These are phyloP conservation scores for Lophura nycthemera DNA, from an alignment of 2,113 vertebrate genomes.

Conservation along the genomic window DNA sequence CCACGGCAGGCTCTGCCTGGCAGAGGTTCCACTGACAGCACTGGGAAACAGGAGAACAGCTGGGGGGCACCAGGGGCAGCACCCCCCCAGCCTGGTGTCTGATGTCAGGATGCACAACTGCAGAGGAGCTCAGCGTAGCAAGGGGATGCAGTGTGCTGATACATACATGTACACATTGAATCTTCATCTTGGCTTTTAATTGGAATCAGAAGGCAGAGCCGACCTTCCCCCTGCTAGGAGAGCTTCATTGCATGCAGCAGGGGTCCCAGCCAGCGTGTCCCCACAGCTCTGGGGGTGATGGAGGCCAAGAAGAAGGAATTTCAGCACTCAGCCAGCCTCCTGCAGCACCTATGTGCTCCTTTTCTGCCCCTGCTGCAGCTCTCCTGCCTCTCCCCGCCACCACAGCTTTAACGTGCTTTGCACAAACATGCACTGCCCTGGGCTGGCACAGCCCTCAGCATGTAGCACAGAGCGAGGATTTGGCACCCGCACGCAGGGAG, in stretches of 20 bases:
- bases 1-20: conserved; percentile 35
- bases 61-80: accelerated
- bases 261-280: not conserved
- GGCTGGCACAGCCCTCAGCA: not conserved
- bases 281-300: not conserved
- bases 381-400: not conserved
- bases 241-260: accelerated
- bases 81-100: accelerated
- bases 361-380: not conserved
- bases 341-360: not conserved
- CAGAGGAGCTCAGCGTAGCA: not conserved
- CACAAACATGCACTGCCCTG: not conserved
- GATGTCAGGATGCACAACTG: not conserved
- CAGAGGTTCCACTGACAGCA: conserved; percentile 65
- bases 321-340: not conserved
- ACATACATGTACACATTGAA: not conserved
- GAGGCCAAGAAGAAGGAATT: not conserved
- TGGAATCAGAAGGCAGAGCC: not conserved
- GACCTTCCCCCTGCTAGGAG: not conserved
- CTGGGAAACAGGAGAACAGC: not conserved
- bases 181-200: not conserved
- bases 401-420: not conserved
- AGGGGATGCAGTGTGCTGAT: not conserved
- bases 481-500: accelerated
- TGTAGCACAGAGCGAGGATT: not conserved